phyloP scores from a whole-genome alignment of 35 echinoderm and acorn worm species.

The Acanthaster planci region DNA sequence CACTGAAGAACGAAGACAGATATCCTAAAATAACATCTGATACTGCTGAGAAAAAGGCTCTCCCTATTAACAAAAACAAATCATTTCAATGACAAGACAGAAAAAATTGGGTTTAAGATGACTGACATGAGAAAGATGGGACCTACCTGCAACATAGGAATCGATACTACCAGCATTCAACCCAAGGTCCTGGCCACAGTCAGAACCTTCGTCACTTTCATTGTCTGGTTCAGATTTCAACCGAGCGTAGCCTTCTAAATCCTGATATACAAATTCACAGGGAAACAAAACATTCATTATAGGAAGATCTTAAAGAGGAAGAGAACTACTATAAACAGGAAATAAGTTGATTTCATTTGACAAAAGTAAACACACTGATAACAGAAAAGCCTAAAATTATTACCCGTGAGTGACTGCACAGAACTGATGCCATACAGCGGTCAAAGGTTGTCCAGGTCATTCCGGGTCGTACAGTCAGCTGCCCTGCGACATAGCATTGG shows the following conservation, averaged over 20 bases:
- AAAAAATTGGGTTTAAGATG: background rate
- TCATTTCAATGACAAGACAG: too few relatives aligned
- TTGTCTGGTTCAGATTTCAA: constrained; percentile 15
- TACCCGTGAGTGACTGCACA: constrained; percentile 56
- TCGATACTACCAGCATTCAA: constrained; percentile 54
- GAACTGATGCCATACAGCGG: constrained; percentile 42
- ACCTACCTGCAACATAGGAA: constrained; percentile 60
- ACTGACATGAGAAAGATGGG: background rate
- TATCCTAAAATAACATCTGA: too few relatives aligned
- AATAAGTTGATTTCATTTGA: background rate
- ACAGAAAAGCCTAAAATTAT: background rate
- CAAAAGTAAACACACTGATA: background rate
- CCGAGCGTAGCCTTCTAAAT: constrained; percentile 42
- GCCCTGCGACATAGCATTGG: constrained; percentile 46
- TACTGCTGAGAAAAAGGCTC: too few relatives aligned
- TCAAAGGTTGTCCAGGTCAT: constrained; percentile 63
- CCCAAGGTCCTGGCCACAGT: constrained; percentile 33
- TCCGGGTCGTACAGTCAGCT: constrained; percentile 47
- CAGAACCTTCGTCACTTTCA: constrained; percentile 34
- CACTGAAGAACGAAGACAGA: too few relatives aligned
- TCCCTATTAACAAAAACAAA: too few relatives aligned
- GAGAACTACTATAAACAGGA: background rate
- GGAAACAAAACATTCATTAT: background rate
- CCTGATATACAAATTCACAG: background rate
- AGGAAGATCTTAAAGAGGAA: background rate